Evolutionary conservation across 1,140 invertebrate genomes (phyloP).

Genomic region (Sarcophaga peregrina): DNA sequence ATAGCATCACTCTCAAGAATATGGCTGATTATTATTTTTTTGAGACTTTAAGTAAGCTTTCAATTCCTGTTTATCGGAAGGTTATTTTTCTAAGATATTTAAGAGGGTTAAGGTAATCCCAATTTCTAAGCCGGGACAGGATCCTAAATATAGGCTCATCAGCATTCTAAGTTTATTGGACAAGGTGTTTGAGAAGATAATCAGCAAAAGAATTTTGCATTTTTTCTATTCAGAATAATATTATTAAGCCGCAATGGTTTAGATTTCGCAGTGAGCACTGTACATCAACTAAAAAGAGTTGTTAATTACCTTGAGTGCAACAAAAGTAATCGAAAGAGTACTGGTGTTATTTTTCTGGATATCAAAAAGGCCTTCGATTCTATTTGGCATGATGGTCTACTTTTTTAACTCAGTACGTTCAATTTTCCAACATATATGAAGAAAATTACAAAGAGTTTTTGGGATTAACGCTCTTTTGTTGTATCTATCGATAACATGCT

Average conservation of each 20-base stretch:
- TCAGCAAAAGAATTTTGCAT: neutral
- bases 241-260: neutral
- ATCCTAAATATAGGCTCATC: conserved; percentile 15
- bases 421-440: neutral
- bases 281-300: neutral
- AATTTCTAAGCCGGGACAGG: neutral
- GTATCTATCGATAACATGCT: neutral
- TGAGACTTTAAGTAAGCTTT: neutral
- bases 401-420: neutral
- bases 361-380: conserved; percentile 1
- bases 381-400: neutral
- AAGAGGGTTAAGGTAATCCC: conserved; percentile 5
- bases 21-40: neutral
- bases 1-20: neutral
- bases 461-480: neutral
- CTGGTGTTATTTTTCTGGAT: neutral
- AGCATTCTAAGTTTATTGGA: neutral
- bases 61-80: conserved; percentile 1
- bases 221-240: neutral
- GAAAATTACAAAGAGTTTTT: neutral
- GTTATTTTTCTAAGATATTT: neutral
- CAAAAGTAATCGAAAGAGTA: neutral
- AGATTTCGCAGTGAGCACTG: neutral
- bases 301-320: neutral
- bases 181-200: conserved; percentile 13